Evolutionary conservation across 2,888 invertebrate species (phyloP), one percentile per base, ranked within the genome.

Genomic region (Megastigmus dorsalis): DNA sequence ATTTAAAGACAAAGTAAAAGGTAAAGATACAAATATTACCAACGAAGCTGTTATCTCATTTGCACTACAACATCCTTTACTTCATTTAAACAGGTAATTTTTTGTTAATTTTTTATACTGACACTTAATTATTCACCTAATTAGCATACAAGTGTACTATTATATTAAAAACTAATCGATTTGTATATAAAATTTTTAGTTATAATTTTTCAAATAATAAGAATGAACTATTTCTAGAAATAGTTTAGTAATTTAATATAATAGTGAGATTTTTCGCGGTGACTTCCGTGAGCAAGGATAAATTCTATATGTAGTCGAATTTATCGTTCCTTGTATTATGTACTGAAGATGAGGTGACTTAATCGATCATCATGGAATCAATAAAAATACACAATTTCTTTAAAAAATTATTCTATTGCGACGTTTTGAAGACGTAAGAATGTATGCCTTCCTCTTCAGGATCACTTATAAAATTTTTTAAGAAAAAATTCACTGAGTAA

Each of bases 1-100:
- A n/a, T 92, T 92, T 84, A 89, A 89, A 79, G 90, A 91, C 82
- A 90, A 90, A 81, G 86, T 91, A 41, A 91, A 91, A 59, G 85
- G 89, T 23, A 91, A 90, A 80, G 89, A 89, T 78, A 90, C 90
- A 80, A 90, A 90, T 68, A 89, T 88, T 77, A 78, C 90, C 88
- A 84, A 90, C 81, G 91, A 93, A 89, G 88, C 91, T 84, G 88
- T 92, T 80, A 89, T 93, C 55, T 89, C 90, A 15, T 88, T 90
- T 77, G 91, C 92, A 36, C 90, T 93, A 78, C 89, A 91, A 66
- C 91, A 92, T 81, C 93, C 93, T 26, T 84, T 93, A 79, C 90
- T 89, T 77, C 89, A 91, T 87, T 88, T 93, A 76, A 90, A 90
- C 81, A 84, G 84, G 86, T 86, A 76, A 78, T 23, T 63, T 59